Base-by-base conservation (phyloP, 2,797 vertebrate species). In the Vipera ursinii region DNA sequence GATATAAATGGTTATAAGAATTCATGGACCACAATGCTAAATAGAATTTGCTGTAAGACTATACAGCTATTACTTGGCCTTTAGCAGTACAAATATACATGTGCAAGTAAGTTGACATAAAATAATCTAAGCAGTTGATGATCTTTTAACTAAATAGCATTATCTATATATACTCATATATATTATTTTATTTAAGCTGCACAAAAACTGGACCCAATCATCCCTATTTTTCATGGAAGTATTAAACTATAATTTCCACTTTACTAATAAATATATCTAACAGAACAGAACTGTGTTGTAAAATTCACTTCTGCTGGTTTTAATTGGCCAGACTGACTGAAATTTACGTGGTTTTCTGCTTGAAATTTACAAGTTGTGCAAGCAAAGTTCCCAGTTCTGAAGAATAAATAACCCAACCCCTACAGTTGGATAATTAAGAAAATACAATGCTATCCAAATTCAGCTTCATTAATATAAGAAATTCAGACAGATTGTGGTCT, bases 1-100 rank as follows among this genome's bases (percentile, higher is more conserved):
- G 91, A 60, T 14, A 91, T 0, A 0, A 51, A 15, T 0, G 0
- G 55, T 86, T 22, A 89, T 0, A 0, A 48, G 44, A 26, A 22
- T 60, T n/a, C n/a, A 60, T 9, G 17, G 86, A 93, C 32, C 57
- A 20, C 57, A 55, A n/a, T 26, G 4, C 32, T 0, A 0, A 0
- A 69, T 92, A 57, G 48, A 73, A 91, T 48, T 2, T 89, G 92
- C 88, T 61, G 12, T 73, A 88, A 85, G 2, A 6, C 17, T 48
- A 51, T 65, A 20, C 4, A 69, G 2, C 7, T 44, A 59, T n/a
- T 59, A 44, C 38, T 44, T 44, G 17, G 32, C 17, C 6, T 92
- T 92, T 53, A 7, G 10, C 89, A 32, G 13, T 32, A 91, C 6
- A 55, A 60, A 86, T 53, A 26, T 63, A 48, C 63, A 48, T n/a